Evolutionary conservation across 2,113 vertebrate genomes (phyloP).

Genomic region (Sebastes fasciatus): DNA sequence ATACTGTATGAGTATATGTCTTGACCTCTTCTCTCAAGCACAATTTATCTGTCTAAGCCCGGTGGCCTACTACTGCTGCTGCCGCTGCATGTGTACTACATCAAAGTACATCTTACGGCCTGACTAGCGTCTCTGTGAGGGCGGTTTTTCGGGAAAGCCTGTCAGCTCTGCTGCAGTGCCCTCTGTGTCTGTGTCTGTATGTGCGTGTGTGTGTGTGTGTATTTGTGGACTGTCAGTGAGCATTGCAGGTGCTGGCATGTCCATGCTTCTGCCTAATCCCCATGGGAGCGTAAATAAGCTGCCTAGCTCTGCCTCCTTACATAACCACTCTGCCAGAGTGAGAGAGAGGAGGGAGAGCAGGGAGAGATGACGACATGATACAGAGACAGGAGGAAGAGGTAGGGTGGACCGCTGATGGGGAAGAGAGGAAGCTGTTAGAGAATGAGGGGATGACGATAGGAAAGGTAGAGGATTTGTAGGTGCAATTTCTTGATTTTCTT

Average conservation of each 20-base stretch:
- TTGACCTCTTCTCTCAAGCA: constrained; percentile 4
- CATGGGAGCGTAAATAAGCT: constrained; percentile 74
- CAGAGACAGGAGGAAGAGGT: constrained; percentile 11
- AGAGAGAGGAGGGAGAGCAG: constrained; percentile 13
- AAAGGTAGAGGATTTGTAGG: not conserved
- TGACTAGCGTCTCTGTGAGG: not conserved
- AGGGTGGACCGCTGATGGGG: not conserved
- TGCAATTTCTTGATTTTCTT: not conserved
- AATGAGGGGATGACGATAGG: not conserved
- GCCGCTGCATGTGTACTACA: constrained; percentile 8
- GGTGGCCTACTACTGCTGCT: constrained; percentile 1
- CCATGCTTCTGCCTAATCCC: constrained; percentile 65
- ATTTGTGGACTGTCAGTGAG: constrained; percentile 37
- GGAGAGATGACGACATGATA: constrained; percentile 35
- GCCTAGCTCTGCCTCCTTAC: constrained; percentile 61
- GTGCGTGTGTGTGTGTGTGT: constrained; percentile 35
- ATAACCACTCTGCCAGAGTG: constrained; percentile 51
- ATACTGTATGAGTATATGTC: not conserved
- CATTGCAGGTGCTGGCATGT: constrained; percentile 62
- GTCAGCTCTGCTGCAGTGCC: constrained; percentile 37
- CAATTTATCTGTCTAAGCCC: constrained; percentile 9
- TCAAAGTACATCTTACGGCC: constrained; percentile 22
- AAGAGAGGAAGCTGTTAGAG: not conserved
- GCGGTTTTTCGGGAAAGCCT: constrained; percentile 34
- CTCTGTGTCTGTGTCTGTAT: constrained; percentile 16